phyloP scores from a whole-genome alignment of 2,888 invertebrate species.

The Adelphocoris suturalis region DNA sequence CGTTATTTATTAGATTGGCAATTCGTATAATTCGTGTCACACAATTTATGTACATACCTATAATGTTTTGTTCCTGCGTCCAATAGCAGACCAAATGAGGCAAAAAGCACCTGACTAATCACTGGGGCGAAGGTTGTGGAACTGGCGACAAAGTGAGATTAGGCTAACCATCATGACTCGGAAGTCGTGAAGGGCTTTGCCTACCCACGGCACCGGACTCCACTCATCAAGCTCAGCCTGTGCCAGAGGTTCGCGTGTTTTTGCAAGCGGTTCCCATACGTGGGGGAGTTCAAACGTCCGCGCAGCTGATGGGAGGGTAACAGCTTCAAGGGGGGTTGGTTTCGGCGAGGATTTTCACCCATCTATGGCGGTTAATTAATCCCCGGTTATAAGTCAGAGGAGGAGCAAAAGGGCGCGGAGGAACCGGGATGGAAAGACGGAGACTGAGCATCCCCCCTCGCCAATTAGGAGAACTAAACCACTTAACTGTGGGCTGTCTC shows the following conservation, averaged over 20 bases:
- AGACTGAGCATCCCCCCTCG: slow-evolving; percentile 23
- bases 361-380: slow-evolving; percentile 53
- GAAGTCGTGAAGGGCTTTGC: slow-evolving; percentile 5
- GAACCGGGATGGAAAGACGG: slow-evolving; percentile 21
- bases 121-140: neutral
- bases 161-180: slow-evolving; percentile 44
- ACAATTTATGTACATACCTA: neutral
- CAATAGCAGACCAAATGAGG: neutral
- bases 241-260: neutral
- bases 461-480: slow-evolving; percentile 65
- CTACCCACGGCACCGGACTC: neutral
- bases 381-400: slow-evolving; percentile 43
- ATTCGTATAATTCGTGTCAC: no score
- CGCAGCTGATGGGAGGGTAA: slow-evolving; percentile 2
- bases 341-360: slow-evolving; percentile 19
- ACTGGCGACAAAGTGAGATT: slow-evolving; percentile 28
- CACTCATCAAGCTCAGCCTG: neutral
- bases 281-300: neutral
- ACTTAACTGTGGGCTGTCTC: slow-evolving; percentile 51
- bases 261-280: neutral
- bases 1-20: no score
- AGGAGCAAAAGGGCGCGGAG: neutral
- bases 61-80: neutral
- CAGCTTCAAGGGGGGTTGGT: neutral
- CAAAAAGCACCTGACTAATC: slow-evolving; percentile 11